Conservation (phyloP, 2,797 vertebrate genomes). For the Onychomys leucogaster region DNA sequence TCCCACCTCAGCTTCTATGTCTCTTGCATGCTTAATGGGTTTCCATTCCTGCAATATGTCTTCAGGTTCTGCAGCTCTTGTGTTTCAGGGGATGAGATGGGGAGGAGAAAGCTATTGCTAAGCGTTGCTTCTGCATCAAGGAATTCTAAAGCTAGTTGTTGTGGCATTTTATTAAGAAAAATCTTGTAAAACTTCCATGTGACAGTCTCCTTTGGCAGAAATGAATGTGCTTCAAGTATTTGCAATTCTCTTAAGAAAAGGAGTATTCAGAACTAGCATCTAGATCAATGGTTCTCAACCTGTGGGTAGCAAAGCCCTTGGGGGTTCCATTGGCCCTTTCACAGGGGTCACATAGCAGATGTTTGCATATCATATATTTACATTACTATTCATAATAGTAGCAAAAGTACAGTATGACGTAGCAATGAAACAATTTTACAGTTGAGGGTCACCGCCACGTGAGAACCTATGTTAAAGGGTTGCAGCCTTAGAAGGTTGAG, state of each 20-base stretch:
- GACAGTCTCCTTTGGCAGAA: background rate
- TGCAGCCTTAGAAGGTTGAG: background rate
- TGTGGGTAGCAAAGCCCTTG: background rate
- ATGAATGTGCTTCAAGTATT: background rate
- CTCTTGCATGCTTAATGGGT: background rate
- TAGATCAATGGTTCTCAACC: background rate
- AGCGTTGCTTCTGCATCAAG: background rate
- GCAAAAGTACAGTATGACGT: background rate
- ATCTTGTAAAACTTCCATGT: background rate
- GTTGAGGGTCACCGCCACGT: background rate
- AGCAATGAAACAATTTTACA: background rate
- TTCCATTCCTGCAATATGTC: background rate
- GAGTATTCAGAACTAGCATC: background rate
- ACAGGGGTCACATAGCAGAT: background rate
- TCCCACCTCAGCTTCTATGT: background rate
- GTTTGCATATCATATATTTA: background rate
- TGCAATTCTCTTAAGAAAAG: background rate
- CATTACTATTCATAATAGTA: background rate
- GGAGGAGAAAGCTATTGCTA: background rate
- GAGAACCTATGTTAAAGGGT: background rate
- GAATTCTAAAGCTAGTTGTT: background rate
- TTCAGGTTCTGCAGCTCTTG: background rate
- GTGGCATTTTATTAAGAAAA: background rate
- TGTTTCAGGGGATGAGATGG: background rate
- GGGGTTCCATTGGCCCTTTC: background rate